These are phyloP conservation scores for Crocuta crocuta DNA, from an alignment of 2,113 vertebrate species.

Conservation along the genomic window DNA sequence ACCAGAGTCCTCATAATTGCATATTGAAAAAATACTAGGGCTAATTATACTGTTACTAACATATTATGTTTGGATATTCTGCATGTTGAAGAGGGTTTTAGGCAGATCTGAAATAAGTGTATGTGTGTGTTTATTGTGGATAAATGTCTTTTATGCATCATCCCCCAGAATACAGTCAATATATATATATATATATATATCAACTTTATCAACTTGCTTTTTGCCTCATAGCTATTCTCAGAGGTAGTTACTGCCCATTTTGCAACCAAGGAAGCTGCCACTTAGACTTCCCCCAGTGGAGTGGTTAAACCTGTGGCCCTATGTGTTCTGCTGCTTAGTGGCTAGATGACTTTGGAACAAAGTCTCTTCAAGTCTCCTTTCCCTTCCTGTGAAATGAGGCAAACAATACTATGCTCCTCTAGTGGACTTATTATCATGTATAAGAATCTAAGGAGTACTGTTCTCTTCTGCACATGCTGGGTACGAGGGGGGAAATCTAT, in stretches of 20 bases:
- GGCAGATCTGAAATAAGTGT: background rate
- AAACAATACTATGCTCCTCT: background rate
- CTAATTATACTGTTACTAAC: background rate
- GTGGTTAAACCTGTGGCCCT: background rate
- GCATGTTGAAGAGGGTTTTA: background rate
- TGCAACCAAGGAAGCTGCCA: background rate
- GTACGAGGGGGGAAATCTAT: background rate
- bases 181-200: background rate
- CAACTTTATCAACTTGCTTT: background rate
- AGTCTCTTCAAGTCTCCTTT: background rate
- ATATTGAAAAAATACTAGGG: background rate
- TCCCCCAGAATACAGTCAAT: background rate
- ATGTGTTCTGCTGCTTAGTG: background rate
- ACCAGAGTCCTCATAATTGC: background rate
- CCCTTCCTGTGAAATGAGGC: background rate
- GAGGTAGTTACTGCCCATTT: background rate
- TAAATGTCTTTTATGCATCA: background rate
- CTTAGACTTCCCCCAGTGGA: background rate
- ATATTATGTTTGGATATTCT: background rate
- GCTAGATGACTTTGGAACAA: background rate
- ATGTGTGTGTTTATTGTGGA: background rate
- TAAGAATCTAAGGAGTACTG: background rate
- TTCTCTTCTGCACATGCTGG: accelerated
- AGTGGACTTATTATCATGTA: accelerated
- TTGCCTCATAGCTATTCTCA: background rate